Conservation (phyloP, 1,140 invertebrate genomes). For the Carposina sasakii region DNA sequence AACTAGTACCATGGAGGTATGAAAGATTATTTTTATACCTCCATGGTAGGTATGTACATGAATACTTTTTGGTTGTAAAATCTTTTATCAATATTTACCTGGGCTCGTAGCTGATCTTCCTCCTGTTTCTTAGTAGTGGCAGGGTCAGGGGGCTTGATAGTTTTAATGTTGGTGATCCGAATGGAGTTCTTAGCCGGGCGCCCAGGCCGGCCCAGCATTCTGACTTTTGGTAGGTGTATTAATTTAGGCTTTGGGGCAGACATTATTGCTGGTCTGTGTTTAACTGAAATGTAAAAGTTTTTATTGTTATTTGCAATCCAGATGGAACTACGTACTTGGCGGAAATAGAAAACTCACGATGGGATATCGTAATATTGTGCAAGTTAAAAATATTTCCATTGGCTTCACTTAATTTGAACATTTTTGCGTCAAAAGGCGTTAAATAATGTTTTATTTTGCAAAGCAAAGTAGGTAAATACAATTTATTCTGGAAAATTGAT, state of each 20-base stretch:
- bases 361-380: constrained; percentile 48
- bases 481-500: no score
- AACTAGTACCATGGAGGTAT: no score
- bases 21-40: no score
- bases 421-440: constrained; percentile 23
- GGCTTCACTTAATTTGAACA: constrained; percentile 52
- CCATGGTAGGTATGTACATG: no score
- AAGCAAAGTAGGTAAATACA: no score
- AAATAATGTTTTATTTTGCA: no score
- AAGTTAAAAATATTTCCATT: constrained; percentile 35
- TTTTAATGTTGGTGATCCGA: constrained; percentile 56
- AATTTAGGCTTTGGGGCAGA: constrained; percentile 36
- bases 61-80: no score
- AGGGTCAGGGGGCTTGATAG: constrained; percentile 50
- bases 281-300: constrained; percentile 37
- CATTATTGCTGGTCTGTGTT: constrained; percentile 30
- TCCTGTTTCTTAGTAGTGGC: constrained; percentile 51
- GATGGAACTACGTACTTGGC: not conserved
- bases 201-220: constrained; percentile 43
- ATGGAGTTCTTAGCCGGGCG: constrained; percentile 25
- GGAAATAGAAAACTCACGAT: constrained; percentile 39
- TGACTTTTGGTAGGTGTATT: constrained; percentile 48
- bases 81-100: no score
- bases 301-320: not conserved
- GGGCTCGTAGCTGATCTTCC: constrained; percentile 55